phyloP scores from a whole-genome alignment of 2,888 invertebrate species.

The Encarsia formosa region DNA sequence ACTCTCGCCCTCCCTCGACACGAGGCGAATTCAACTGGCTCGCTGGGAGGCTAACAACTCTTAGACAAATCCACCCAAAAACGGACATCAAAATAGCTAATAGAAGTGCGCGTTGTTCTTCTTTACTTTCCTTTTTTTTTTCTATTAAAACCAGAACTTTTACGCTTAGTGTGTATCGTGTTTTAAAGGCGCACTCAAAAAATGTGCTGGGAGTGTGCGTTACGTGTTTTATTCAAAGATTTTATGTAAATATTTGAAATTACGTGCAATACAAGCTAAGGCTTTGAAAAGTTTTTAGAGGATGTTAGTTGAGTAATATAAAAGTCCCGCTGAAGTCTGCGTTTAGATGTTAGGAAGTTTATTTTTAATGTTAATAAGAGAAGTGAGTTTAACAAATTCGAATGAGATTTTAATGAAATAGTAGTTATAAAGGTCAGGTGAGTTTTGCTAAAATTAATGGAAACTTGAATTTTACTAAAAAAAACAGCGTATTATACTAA shows the following conservation, averaged over 20 bases:
- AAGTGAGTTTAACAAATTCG: constrained; percentile 24
- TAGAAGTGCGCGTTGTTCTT: background rate
- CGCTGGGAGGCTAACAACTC: constrained; percentile 47
- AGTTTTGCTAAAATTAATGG: background rate
- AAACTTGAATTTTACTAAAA: background rate
- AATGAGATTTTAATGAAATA: no score
- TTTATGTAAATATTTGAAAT: no score
- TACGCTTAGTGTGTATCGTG: no score
- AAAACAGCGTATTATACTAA: background rate
- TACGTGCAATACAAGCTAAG: no score
- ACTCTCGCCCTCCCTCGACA: constrained; percentile 57
- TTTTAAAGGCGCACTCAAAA: no score
- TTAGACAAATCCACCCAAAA: constrained; percentile 4
- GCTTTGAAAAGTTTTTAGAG: no score
- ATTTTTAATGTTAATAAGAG: constrained; percentile 48
- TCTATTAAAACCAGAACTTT: no score
- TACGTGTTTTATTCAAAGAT: no score
- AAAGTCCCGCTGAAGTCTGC: constrained; percentile 21
- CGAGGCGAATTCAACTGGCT: constrained; percentile 50
- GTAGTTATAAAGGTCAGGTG: no score
- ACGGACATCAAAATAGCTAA: background rate
- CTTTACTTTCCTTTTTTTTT: no score
- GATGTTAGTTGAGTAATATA: background rate
- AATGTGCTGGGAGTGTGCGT: background rate
- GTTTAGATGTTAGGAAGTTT: constrained; percentile 45